Conservation (phyloP, 2,888 invertebrate species). For the Teleogryllus oceanicus region DNA sequence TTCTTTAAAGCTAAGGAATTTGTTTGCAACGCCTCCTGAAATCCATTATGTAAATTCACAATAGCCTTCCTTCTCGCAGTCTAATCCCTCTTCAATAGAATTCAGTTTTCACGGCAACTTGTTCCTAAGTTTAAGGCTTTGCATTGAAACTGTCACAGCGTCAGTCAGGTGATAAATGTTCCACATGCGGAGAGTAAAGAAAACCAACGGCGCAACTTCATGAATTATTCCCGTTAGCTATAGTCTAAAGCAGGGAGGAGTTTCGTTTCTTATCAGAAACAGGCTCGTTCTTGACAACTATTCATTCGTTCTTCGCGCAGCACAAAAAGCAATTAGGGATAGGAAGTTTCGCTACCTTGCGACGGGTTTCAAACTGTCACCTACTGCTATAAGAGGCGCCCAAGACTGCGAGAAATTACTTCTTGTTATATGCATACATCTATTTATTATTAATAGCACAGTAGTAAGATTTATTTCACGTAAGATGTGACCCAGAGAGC, state of each 20-base stretch:
- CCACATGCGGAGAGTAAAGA: constrained; percentile 6
- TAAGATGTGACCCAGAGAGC: too few relatives aligned
- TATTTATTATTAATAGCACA: too few relatives aligned
- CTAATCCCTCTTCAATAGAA: constrained; percentile 5
- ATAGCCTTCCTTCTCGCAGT: constrained; percentile 6
- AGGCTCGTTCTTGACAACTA: not conserved
- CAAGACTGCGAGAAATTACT: too few relatives aligned
- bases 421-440: too few relatives aligned
- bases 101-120: not conserved
- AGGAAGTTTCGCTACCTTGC: not conserved
- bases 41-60: constrained; percentile 18
- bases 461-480: too few relatives aligned
- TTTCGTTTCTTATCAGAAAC: constrained; percentile 8
- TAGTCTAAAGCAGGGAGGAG: not conserved
- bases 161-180: constrained; percentile 6
- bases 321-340: constrained; percentile 3
- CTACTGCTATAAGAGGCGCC: too few relatives aligned
- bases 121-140: not conserved
- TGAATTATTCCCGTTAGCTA: not conserved
- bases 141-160: constrained; percentile 6
- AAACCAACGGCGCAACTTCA: not conserved
- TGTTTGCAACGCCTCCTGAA: not conserved
- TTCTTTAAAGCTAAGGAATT: not conserved
- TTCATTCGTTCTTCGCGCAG: not conserved
- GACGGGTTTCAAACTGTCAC: too few relatives aligned